Base-by-base conservation (phyloP, 2,888 invertebrate species). In the Schizotus pectinicornis region DNA sequence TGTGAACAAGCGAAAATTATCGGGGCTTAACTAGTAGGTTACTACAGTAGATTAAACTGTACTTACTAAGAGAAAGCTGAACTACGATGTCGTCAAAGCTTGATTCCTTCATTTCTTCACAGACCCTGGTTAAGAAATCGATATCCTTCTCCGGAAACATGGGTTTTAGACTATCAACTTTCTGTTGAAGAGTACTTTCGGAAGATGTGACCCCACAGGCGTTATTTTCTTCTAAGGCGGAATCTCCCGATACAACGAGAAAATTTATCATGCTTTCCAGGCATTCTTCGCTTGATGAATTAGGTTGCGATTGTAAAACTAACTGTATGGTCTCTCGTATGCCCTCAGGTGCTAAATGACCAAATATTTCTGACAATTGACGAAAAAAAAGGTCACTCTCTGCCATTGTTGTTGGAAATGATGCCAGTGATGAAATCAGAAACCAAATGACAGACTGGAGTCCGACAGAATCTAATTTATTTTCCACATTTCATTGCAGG, bases 101-200 rank as follows among this genome's bases (percentile, higher is more conserved):
- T 31, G 39, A 53, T 30, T 6, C 9, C 7, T 38, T 47, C 34
- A 7, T 31, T 7, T 41, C 46, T 7, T 46, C n/a, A 34, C 65
- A 65, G 7, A 59, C 37, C 8, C 61, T 33, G 7, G 31, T 38
- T 30, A 65, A 35, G 53, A 48, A 65, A 9, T 51, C 12, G n/a
- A 50, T 48, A 39, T 46, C 54, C 43, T 61, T 56, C 36, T 61
- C 61, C 2, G 65, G 61, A 49, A 63, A 65, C 9, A 65, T 37
- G 43, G 55, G 54, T 22, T 48, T 6, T 14, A 9, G 30, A 7
- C 43, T 14, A 14, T 1, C 14, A 2, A 1, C 9, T 11, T 13
- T 1, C 1, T 8, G 42, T 7, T 42, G 42, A 6, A 35, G 9
- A 6, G 36, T 14, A 12, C 22, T 36, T n/a, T 8, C 48, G 36